Evolutionary conservation across 2,797 vertebrate species (phyloP), one percentile per base, ranked within the genome.

Genomic region (Graptemys geographica): DNA sequence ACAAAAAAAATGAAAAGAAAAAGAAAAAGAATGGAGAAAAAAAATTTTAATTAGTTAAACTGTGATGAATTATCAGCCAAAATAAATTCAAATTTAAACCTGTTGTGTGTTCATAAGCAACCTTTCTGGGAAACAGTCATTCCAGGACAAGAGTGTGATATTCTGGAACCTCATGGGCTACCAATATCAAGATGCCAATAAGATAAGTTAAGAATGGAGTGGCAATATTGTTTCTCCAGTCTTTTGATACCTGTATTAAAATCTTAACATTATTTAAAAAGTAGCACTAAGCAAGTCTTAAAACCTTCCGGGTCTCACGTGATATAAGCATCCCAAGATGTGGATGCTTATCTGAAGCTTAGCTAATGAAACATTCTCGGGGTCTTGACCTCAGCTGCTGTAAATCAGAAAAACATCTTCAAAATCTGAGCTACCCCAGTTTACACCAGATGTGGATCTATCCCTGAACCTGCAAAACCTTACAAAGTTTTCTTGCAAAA

Each of bases 81-180:
- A 94, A 96, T 47, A 49, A 79, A 86, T 91, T 96, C 78, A 83
- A 37, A 93, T 86, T 84, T 86, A 95, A 95, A 91, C 56, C 74
- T 33, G 27, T 81, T 57, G 51, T 84, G 4, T 80, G 93, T 84
- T 92, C 27, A 5, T 47, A 49, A 89, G 87, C 62, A 69, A 90
- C 51, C 81, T 79, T 81, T 90, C 87, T 21, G 44, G 7, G 3
- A 93, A 90, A 53, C 93, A 93, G 84, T 33, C 93, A 89, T 86
- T 84, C 23, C 74, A 59, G 80, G 93, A 94, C 59, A 44, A 28
- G 1, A 37, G 57, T 74, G 65, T 3, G 31, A 13, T 90, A 90
- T 83, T 69, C 13, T 49, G 74, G 74, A 49, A 78, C 27, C 41
- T 49, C 23, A 4, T 72, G 37, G 33, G 25, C 27, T 47, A 8